Percentiles rank a stretch among this genome's conserved stretches.
phyloP scores from a whole-genome alignment of 2,797 vertebrate species.

The Linurgus olivaceus region DNA sequence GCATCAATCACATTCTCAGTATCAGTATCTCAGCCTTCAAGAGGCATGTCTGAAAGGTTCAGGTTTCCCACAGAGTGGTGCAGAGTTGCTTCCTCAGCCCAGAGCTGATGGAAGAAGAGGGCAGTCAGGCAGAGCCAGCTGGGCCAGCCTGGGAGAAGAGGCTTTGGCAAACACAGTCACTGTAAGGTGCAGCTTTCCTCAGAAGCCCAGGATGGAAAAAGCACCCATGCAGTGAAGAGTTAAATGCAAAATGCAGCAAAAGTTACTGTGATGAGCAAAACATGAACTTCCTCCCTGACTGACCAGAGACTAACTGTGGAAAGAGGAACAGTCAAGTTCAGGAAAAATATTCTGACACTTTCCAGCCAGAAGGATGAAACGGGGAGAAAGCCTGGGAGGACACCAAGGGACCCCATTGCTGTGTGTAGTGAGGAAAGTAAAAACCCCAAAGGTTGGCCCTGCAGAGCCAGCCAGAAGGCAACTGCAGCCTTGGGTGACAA shows the following conservation, averaged over 20 bases:
- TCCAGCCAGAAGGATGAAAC: background rate
- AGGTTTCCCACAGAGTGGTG: background rate
- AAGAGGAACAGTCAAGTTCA: background rate
- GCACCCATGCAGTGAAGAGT: background rate
- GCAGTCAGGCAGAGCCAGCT: background rate
- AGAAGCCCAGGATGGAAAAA: background rate
- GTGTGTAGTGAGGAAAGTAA: background rate
- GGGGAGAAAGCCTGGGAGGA: fast-evolving
- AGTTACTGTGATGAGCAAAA: fast-evolving
- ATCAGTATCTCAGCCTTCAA: background rate
- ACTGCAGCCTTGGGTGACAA: background rate
- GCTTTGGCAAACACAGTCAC: background rate
- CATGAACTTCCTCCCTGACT: background rate
- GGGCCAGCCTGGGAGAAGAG: background rate
- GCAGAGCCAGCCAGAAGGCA: background rate
- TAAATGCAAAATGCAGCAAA: background rate
- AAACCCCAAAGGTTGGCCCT: background rate
- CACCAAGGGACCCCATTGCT: fast-evolving
- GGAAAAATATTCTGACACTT: background rate
- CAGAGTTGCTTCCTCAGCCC: background rate
- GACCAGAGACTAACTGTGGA: background rate
- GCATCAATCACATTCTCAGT: background rate
- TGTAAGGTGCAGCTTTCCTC: background rate
- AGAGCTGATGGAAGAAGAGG: background rate
- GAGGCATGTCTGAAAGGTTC: background rate